Percentiles rank a stretch among this genome's conserved stretches.
These are phyloP conservation scores for Megaptera novaeangliae DNA, from an alignment of 2,113 vertebrate species.

Conservation along the genomic window DNA sequence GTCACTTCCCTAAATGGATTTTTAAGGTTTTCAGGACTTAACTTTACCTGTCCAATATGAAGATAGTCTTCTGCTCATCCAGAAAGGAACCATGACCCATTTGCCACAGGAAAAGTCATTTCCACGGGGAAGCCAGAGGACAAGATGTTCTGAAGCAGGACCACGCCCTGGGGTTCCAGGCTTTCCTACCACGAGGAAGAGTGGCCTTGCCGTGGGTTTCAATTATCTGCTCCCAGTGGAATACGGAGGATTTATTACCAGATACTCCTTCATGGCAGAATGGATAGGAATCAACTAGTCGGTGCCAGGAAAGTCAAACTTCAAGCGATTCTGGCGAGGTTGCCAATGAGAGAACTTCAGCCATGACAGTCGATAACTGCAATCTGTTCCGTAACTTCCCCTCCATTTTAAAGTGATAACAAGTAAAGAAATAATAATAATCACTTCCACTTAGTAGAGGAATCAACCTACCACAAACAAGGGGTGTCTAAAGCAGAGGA, in stretches of 20 bases:
- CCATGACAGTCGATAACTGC: rapidly evolving
- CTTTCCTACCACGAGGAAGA: not conserved
- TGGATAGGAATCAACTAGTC: not conserved
- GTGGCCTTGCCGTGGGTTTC: not conserved
- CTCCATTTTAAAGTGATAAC: not conserved
- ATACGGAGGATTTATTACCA: not conserved
- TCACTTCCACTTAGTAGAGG: not conserved
- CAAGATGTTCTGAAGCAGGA: not conserved
- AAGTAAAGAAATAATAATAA: not conserved
- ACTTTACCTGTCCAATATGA: not conserved
- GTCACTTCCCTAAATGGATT: not conserved
- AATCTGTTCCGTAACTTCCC: not conserved
- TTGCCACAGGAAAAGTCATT: not conserved
- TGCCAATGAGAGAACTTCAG: not conserved
- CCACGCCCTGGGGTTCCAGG: rapidly evolving
- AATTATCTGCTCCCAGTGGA: not conserved
- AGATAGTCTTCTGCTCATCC: not conserved
- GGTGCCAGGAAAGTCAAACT: not conserved
- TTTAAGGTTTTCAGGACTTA: not conserved
- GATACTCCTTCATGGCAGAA: not conserved
- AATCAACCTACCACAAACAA: slow-evolving; percentile 40
- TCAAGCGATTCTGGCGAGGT: not conserved
- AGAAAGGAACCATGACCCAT: not conserved
- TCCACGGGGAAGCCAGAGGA: not conserved
- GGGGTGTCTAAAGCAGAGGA: not conserved